phyloP scores from a whole-genome alignment of 2,888 invertebrate species.

The Tuberolachnus salignus region DNA sequence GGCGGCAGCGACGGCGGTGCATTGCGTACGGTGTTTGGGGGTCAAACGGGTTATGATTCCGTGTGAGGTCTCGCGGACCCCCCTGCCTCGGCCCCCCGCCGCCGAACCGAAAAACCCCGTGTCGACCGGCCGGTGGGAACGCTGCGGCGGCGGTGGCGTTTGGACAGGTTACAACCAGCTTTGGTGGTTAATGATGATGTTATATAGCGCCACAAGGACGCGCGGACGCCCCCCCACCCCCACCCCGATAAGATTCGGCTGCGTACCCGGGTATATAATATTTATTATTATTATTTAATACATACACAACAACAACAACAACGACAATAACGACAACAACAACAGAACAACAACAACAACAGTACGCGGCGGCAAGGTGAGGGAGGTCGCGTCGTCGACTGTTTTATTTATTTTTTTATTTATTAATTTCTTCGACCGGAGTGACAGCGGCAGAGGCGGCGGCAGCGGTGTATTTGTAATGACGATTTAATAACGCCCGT shows the following conservation, averaged over 20 bases:
- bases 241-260: slow-evolving; percentile 32
- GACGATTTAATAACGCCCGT: slow-evolving; percentile 50
- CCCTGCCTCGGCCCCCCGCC: neutral
- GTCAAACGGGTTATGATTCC: slow-evolving; percentile 52
- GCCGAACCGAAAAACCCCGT: slow-evolving; percentile 5
- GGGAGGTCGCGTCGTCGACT: slow-evolving; percentile 2
- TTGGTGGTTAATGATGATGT: slow-evolving; percentile 55
- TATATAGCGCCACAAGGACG: slow-evolving; percentile 56
- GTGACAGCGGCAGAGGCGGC: slow-evolving; percentile 22
- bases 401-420: slow-evolving; percentile 29
- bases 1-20: neutral
- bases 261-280: neutral
- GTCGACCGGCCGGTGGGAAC: slow-evolving; percentile 22
- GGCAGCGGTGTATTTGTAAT: slow-evolving; percentile 26
- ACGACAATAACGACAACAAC: neutral
- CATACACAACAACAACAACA: neutral
- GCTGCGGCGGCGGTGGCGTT: slow-evolving; percentile 34
- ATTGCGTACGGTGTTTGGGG: slow-evolving; percentile 26
- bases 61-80: slow-evolving; percentile 49
- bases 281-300: neutral
- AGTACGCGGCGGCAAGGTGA: neutral
- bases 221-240: too few species aligned
- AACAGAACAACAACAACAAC: neutral
- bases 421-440: slow-evolving; percentile 25
- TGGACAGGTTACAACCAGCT: slow-evolving; percentile 53